Conservation (phyloP, 2,888 invertebrate genomes). For the Tanytarsus gracilentus region DNA sequence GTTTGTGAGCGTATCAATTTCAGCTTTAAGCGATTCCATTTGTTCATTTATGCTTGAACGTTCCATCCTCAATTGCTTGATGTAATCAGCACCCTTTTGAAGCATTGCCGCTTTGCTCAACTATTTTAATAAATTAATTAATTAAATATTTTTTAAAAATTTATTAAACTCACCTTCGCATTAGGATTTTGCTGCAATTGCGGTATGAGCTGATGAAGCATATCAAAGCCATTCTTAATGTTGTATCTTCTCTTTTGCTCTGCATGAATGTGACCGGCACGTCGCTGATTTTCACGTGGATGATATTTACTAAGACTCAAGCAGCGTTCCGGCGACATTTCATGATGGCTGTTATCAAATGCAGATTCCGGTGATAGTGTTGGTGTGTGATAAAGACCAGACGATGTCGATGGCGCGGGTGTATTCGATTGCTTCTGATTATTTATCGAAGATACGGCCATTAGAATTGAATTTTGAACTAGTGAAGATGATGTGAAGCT, state of each 20-base stretch:
- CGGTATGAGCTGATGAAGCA: constrained; percentile 84
- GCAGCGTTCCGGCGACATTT: constrained; percentile 47
- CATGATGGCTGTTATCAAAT: constrained; percentile 36
- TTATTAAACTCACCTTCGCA: constrained; percentile 55
- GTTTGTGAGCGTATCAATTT: constrained; percentile 83
- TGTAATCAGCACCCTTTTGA: constrained; percentile 93
- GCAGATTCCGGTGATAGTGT: constrained; percentile 39
- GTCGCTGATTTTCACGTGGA: constrained; percentile 56
- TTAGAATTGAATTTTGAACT: constrained; percentile 29
- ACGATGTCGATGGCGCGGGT: constrained; percentile 33
- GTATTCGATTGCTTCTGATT: constrained; percentile 32
- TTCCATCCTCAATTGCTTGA: constrained; percentile 77
- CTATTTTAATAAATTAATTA: constrained; percentile 40
- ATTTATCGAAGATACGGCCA: constrained; percentile 26
- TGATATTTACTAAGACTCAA: constrained; percentile 42
- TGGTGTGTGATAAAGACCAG: constrained; percentile 30
- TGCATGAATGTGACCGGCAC: constrained; percentile 87
- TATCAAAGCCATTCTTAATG: constrained; percentile 94
- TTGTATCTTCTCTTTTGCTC: constrained; percentile 93
- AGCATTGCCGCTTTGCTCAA: constrained; percentile 94
- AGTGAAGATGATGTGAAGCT: constrained; percentile 31
- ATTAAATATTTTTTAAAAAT: background rate
- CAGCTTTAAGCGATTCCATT: constrained; percentile 75
- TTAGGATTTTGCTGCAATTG: constrained; percentile 82
- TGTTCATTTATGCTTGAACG: constrained; percentile 80